Conservation (phyloP, 2,888 invertebrate genomes). For the Tridacna crocea region DNA sequence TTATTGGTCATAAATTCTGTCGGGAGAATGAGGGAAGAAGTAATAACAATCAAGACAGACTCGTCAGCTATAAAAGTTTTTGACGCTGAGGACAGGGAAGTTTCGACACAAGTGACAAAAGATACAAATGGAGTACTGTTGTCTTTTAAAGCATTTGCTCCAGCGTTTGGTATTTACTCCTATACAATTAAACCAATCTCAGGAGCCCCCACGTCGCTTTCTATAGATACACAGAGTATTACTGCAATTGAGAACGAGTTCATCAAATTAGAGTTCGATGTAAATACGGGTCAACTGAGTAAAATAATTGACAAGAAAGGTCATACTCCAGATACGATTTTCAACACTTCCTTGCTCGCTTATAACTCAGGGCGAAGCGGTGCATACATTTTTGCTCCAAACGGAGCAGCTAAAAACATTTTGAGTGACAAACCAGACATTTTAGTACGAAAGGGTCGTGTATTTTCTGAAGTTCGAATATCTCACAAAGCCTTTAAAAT, state of each 20-base stretch:
- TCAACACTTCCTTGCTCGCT: conserved; percentile 88
- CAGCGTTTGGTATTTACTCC: conserved; percentile 87
- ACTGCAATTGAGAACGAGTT: conserved; percentile 71
- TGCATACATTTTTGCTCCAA: conserved; percentile 82
- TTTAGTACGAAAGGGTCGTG: conserved; percentile 92
- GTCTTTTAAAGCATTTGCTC: conserved; percentile 87
- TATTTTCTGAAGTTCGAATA: conserved; percentile 93
- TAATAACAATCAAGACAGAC: conserved; percentile 55
- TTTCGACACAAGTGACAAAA: conserved; percentile 2
- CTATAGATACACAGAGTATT: conserved; percentile 1
- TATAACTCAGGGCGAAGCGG: conserved; percentile 89
- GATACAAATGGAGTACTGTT: conserved; percentile 11
- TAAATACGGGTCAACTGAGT: conserved; percentile 85
- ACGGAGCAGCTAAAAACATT: conserved; percentile 68
- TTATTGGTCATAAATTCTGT: conserved; percentile 42
- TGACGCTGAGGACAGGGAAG: neutral
- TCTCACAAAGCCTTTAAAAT: conserved; percentile 84
- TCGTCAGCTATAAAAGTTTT: conserved; percentile 81
- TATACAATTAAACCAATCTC: conserved; percentile 17
- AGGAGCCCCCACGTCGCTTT: neutral
- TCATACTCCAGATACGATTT: conserved; percentile 88
- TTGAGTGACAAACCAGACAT: conserved; percentile 86
- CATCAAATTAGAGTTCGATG: conserved; percentile 67
- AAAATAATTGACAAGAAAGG: conserved; percentile 91
- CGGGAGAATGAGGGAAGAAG: conserved; percentile 51